Evolutionary conservation across 1,140 invertebrate genomes (phyloP).

Genomic region (Dreissena rostriformis): DNA sequence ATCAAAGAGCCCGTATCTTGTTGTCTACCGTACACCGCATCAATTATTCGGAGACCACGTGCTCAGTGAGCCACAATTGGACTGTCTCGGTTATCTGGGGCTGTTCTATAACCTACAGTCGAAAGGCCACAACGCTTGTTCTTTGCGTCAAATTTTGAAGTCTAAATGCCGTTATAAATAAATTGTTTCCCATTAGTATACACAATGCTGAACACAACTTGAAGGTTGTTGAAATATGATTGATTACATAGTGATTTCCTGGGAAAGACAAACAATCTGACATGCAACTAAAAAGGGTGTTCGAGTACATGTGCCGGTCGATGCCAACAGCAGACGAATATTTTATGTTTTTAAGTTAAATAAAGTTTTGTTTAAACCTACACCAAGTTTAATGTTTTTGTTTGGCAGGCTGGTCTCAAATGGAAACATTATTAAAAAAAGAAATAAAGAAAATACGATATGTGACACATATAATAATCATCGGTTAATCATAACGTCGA

Average conservation of each 20-base stretch:
- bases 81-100: neutral
- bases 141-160: neutral
- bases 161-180: neutral
- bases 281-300: neutral
- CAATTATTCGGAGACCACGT: neutral
- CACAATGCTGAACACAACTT: neutral
- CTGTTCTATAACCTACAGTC: neutral
- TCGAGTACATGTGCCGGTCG: too few species aligned
- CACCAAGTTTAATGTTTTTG: too few species aligned
- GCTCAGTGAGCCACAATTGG: neutral
- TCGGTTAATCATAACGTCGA: too few species aligned
- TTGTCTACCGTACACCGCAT: neutral
- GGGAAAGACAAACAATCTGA: neutral
- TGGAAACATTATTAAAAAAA: too few species aligned
- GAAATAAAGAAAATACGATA: too few species aligned
- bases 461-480: too few species aligned
- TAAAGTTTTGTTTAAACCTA: too few species aligned
- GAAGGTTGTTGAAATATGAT: neutral
- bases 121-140: neutral
- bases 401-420: too few species aligned
- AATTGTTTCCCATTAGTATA: neutral
- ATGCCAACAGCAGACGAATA: too few species aligned
- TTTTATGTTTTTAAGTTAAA: too few species aligned
- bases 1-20: too few species aligned
- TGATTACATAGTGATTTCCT: neutral